These are phyloP conservation scores for Temnopleurus reevesii DNA, from an alignment of 53 echinoderm and acorn worm species.

Conservation along the genomic window DNA sequence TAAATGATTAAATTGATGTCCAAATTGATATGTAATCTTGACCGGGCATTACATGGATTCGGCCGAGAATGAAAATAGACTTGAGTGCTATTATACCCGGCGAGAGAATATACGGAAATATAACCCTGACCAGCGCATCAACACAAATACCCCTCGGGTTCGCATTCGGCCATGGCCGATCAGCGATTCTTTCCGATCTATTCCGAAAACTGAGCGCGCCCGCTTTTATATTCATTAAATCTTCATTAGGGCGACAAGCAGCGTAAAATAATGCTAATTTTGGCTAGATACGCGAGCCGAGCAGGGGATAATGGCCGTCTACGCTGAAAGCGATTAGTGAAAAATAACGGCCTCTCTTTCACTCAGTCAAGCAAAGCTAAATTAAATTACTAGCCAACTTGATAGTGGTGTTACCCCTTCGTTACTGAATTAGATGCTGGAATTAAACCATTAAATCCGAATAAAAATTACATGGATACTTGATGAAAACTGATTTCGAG, in stretches of 20 bases:
- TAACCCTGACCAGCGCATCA: conserved; percentile 32
- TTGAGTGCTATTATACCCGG: neutral
- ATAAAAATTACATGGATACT: conserved; percentile 40
- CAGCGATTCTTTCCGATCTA: conserved; percentile 6
- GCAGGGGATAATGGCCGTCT: conserved; percentile 30
- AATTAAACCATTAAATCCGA: conserved; percentile 54
- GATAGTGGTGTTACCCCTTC: conserved; percentile 12
- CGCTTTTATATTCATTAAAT: conserved; percentile 50
- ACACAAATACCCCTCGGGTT: conserved; percentile 5
- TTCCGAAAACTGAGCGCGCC: neutral
- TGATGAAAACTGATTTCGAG: conserved; percentile 58
- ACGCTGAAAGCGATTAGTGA: conserved; percentile 39
- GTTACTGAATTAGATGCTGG: conserved; percentile 6
- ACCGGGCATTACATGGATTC: conserved; percentile 15
- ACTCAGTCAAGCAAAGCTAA: conserved; percentile 25
- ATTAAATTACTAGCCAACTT: conserved; percentile 47
- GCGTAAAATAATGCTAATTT: conserved; percentile 48
- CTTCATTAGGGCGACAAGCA: conserved; percentile 31
- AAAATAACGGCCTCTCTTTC: conserved; percentile 1
- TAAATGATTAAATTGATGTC: conserved; percentile 26
- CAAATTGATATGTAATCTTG: conserved; percentile 29
- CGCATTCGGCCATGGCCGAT: conserved; percentile 18
- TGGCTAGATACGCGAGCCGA: conserved; percentile 13
- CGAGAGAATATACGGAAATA: neutral
- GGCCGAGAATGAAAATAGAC: conserved; percentile 16